Percentiles rank a stretch among this genome's conserved stretches.
Evolutionary conservation across 2,888 invertebrate genomes (phyloP).

Genomic region (Tipula vernalis): DNA sequence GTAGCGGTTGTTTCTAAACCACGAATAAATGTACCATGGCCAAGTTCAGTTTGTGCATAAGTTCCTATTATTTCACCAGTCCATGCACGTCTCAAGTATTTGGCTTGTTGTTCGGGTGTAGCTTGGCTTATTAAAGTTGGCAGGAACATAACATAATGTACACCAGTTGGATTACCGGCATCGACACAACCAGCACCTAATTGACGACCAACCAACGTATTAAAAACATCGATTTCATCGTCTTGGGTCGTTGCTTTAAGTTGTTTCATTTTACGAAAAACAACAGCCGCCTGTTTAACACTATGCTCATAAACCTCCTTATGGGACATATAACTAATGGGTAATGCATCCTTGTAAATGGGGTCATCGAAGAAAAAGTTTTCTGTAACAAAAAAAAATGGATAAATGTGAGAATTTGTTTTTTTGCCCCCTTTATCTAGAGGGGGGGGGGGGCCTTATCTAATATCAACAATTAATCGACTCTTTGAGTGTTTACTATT

Average conservation of each 20-base stretch:
- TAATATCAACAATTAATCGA: neutral
- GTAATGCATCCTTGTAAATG: conserved; percentile 50
- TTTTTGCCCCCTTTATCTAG: no score
- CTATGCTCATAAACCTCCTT: conserved; percentile 74
- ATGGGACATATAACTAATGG: conserved; percentile 67
- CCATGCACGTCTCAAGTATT: conserved; percentile 79
- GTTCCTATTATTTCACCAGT: conserved; percentile 78
- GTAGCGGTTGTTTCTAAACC: conserved; percentile 89
- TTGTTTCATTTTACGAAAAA: conserved; percentile 57
- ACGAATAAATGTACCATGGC: conserved; percentile 88
- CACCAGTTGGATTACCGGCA: conserved; percentile 40
- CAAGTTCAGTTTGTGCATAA: conserved; percentile 90
- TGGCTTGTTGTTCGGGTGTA: conserved; percentile 73
- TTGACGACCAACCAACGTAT: conserved; percentile 37
- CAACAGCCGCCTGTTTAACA: conserved; percentile 55
- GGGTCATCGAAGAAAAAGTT: conserved; percentile 43
- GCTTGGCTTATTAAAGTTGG: conserved; percentile 84
- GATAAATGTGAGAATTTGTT: neutral
- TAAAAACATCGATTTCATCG: conserved; percentile 62
- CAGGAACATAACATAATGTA: conserved; percentile 90
- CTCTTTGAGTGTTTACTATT: neutral
- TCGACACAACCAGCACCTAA: conserved; percentile 31
- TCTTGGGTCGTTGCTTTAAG: conserved; percentile 49
- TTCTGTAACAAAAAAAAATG: conserved; percentile 21
- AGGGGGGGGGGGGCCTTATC: neutral